Evolutionary conservation across 2,113 vertebrate species (phyloP), one percentile per base, ranked within the genome.

Genomic region (Panurus biarmicus): DNA sequence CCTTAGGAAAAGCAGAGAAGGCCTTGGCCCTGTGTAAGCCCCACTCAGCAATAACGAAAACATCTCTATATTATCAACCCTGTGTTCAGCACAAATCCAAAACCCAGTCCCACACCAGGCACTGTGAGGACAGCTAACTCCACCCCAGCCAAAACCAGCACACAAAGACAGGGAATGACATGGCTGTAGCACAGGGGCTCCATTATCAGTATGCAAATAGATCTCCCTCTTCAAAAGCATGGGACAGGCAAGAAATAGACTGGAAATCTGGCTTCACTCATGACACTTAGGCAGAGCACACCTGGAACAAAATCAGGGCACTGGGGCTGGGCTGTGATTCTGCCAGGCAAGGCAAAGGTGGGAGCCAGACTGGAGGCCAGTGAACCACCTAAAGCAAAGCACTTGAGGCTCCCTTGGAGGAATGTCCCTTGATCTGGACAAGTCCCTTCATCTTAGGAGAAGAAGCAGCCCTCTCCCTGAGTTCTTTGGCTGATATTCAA

Each of bases 161-260:
- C n/a, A 1, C 38, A 1, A 35, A 62, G 36, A 60, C 38, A 73
- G 14, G 60, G 35, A 75, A n/a, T 36, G 64, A 60, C 4, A 2
- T 0, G 6, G 24, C 42, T 50, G 29, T 17, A 73, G 80, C 69
- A 50, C 64, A 53, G 1, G 3, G 38, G 72, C 72, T 56, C 47
- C 20, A 1, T 42, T 90, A 66, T 10, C 65, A 60, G 53, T 35
- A 48, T 0, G 0, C 3, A 26, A 66, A 80, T 11, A 66, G 20
- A 65, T 28, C 25, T 69, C 5, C 20, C 36, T 54, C 42, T 47
- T 42, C 4, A 5, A 56, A 81, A 64, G 85, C 47, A 42, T 12
- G 12, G 53, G 33, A 38, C 45, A 76, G 36, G 50, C 28, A 33
- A 90, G 56, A 48, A 91, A 74, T 18, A 24, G 26, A 14, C 50